A percentile compares a stretch with the other conserved stretches of the same genome.
Conservation (phyloP, 2,888 invertebrate genomes). For the Abrostola triplasia region DNA sequence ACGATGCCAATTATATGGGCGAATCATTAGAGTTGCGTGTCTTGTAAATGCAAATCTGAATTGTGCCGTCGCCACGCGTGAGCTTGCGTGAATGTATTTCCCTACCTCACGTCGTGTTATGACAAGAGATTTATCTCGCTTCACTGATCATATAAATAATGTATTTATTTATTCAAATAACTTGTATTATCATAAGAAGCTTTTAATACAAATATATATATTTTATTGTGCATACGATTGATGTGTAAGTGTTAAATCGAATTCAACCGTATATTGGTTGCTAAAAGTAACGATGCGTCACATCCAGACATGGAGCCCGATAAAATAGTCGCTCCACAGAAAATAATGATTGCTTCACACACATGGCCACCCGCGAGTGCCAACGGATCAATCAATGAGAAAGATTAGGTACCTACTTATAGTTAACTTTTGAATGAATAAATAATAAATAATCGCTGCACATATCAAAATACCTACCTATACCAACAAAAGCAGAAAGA, state of each 20-base stretch:
- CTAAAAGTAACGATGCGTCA: slow-evolving; percentile 60
- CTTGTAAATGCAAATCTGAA: slow-evolving; percentile 46
- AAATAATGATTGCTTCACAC: slow-evolving; percentile 56
- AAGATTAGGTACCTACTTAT: background rate
- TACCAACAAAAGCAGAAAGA: no score
- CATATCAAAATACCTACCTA: no score
- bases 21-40: slow-evolving; percentile 43
- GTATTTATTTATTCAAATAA: slow-evolving; percentile 5
- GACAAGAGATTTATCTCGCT: slow-evolving; percentile 30
- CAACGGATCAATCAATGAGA: slow-evolving; percentile 42
- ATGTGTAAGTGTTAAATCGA: slow-evolving; percentile 22
- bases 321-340: slow-evolving; percentile 53
- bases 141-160: slow-evolving; percentile 17
- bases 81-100: slow-evolving; percentile 42
- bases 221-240: slow-evolving; percentile 9
- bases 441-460: no score
- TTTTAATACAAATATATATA: background rate
- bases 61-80: slow-evolving; percentile 27
- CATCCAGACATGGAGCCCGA: slow-evolving; percentile 43
- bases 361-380: slow-evolving; percentile 47
- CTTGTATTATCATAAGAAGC: background rate
- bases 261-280: slow-evolving; percentile 17
- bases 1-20: slow-evolving; percentile 21
- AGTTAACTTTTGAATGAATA: no score
- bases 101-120: slow-evolving; percentile 4